A percentile compares a stretch with the other conserved stretches of the same genome.
Conservation (phyloP, 2,113 vertebrate species). For the Philantomba maxwellii region DNA sequence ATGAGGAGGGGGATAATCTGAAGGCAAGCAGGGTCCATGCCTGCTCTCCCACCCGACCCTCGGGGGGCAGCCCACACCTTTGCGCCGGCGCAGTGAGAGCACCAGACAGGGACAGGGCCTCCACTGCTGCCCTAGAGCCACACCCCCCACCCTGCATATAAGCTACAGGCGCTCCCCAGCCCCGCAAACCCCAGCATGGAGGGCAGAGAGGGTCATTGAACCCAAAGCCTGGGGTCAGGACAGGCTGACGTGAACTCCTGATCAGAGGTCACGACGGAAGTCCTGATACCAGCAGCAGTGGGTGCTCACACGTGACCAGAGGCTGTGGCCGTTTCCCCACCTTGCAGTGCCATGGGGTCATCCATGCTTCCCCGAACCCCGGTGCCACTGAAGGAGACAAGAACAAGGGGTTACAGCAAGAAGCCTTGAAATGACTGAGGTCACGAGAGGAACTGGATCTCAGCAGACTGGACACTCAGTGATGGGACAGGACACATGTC, state of each 20-base stretch:
- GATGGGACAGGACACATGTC: accelerated
- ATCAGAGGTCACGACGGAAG: neutral
- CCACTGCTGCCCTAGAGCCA: neutral
- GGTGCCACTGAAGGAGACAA: neutral
- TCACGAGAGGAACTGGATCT: neutral
- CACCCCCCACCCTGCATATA: accelerated
- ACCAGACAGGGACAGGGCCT: neutral
- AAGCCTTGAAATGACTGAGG: neutral
- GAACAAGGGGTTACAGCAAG: neutral
- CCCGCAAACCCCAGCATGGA: neutral
- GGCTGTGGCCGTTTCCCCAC: neutral
- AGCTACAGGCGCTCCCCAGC: neutral
- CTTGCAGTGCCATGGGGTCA: neutral
- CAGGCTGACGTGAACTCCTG: neutral
- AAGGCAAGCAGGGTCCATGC: neutral
- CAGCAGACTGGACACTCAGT: too few relatives aligned
- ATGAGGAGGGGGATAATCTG: accelerated
- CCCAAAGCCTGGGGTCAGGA: neutral
- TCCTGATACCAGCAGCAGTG: neutral
- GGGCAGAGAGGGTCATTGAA: neutral
- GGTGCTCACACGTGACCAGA: neutral
- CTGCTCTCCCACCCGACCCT: neutral
- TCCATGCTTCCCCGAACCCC: neutral
- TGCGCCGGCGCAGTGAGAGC: accelerated
- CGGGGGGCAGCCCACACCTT: accelerated